phyloP scores from a whole-genome alignment of 2,888 invertebrate species.

The Eupithecia abbreviata region DNA sequence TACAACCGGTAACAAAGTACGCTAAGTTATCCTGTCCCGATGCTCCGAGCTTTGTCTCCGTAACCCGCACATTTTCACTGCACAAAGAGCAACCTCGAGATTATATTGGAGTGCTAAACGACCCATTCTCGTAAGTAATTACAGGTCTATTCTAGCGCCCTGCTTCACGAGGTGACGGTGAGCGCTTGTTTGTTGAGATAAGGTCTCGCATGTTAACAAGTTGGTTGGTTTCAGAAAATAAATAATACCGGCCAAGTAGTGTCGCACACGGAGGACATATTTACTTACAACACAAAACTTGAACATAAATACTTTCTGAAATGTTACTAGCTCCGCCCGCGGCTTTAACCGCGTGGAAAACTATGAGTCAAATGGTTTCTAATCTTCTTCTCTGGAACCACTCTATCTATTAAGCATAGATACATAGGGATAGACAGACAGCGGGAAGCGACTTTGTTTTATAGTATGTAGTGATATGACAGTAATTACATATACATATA shows the following conservation, averaged over 20 bases:
- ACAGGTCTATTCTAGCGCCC: slow-evolving; percentile 12
- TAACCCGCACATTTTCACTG: slow-evolving; percentile 19
- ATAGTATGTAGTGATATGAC: no score
- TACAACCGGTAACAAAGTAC: slow-evolving; percentile 21
- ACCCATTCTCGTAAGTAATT: slow-evolving; percentile 18
- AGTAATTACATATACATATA: no score
- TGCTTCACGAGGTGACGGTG: not conserved
- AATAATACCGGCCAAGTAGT: not conserved
- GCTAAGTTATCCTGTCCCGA: slow-evolving; percentile 31
- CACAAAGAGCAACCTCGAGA: slow-evolving; percentile 22
- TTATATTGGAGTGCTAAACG: slow-evolving; percentile 11
- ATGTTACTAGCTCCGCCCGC: no score
- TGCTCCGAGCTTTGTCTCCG: slow-evolving; percentile 29
- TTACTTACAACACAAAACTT: no score
- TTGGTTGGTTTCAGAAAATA: not conserved
- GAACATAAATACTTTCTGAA: no score
- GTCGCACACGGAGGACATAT: no score
- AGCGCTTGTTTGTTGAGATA: slow-evolving; percentile 1
- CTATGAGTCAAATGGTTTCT: no score
- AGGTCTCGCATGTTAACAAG: not conserved
- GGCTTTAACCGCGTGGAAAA: no score
- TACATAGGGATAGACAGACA: no score
- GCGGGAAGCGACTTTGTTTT: no score
- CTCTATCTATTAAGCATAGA: no score
- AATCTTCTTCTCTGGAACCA: no score